Evolutionary conservation across 2,888 invertebrate species (phyloP).

Genomic region (Sinelater perroti): DNA sequence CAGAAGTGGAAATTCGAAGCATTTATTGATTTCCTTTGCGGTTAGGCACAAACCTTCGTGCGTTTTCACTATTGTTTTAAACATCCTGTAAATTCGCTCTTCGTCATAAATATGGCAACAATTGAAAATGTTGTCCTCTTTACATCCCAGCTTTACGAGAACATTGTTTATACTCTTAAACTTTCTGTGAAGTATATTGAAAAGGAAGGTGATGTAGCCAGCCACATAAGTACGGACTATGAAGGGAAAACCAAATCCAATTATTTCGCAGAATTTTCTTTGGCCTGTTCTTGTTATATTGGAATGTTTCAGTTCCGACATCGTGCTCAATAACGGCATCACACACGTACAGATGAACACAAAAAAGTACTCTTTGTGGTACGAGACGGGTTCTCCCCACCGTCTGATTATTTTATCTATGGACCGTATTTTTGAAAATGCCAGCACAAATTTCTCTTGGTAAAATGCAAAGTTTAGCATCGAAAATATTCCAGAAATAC

Average conservation of each 20-base stretch:
- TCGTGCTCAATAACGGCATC: not conserved
- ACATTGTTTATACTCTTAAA: constrained; percentile 1
- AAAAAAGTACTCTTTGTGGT: constrained; percentile 7
- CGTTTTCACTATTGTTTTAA: not conserved
- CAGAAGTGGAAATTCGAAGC: not conserved
- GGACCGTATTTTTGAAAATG: not conserved
- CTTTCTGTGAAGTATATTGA: not conserved
- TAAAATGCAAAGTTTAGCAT: constrained; percentile 2
- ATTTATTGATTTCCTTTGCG: not conserved
- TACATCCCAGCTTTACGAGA: constrained; percentile 1
- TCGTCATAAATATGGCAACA: not conserved
- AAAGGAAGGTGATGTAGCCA: not conserved
- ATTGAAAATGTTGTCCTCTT: not conserved
- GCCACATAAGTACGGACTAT: not conserved
- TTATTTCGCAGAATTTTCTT: not conserved
- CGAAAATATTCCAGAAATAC: not conserved
- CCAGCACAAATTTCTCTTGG: not conserved
- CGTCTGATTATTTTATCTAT: not conserved
- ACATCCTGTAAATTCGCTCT: not conserved
- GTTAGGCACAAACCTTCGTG: not conserved
- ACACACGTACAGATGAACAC: not conserved
- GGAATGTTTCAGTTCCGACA: not conserved
- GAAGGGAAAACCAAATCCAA: constrained; percentile 1
- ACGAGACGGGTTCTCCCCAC: not conserved
- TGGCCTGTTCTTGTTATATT: not conserved